phyloP scores from a whole-genome alignment of 2,113 vertebrate species.

The Trachemys scripta region DNA sequence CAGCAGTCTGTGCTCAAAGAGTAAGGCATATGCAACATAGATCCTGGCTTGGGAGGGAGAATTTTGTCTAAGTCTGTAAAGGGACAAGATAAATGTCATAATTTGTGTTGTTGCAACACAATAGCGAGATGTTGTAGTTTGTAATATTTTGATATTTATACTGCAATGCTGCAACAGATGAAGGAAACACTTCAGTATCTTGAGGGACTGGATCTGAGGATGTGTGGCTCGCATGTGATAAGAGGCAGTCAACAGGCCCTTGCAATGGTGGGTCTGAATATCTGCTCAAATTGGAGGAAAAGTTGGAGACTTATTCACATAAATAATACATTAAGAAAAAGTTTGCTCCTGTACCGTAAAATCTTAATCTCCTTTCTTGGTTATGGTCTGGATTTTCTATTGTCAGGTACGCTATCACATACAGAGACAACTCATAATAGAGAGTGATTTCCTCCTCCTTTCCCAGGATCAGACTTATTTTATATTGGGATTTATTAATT shows the following conservation, averaged over 20 bases:
- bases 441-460: background rate
- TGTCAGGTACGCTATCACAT: background rate
- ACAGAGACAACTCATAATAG: background rate
- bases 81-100: background rate
- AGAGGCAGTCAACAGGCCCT: background rate
- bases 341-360: background rate
- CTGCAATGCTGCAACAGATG: background rate
- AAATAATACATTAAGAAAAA: background rate
- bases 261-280: background rate
- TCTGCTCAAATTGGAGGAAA: background rate
- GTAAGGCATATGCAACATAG: background rate
- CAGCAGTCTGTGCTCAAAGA: background rate
- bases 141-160: background rate
- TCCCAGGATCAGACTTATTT: background rate
- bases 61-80: background rate
- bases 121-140: background rate
- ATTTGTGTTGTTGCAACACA: background rate
- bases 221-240: rapidly evolving
- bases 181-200: background rate
- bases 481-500: background rate
- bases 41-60: background rate
- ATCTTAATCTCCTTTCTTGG: background rate
- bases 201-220: background rate
- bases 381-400: background rate
- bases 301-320: background rate